Base-by-base conservation (phyloP, 2,888 invertebrate species). In the Digitonthophagus gazella region DNA sequence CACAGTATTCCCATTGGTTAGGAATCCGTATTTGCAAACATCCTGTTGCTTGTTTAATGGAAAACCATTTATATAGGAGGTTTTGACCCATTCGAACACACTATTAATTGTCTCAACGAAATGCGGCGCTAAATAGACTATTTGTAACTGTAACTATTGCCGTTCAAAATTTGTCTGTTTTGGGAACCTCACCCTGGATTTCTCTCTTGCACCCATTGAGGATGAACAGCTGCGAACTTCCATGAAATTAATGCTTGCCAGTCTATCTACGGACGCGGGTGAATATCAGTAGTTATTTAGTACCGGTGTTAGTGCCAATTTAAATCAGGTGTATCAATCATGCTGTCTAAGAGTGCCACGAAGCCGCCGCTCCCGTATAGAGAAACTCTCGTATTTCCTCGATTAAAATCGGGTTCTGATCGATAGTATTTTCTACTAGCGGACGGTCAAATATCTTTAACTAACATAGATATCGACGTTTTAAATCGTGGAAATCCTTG, bases 261-360 rank as follows among this genome's bases (percentile, higher is more conserved):
- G 67, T 68, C 68, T 70, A 67, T 70, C 66, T 66, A 66, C 68
- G 61, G 70, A 68, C 70, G 64, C 61, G 65, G 66, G 67, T 44
- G 68, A 70, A 68, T 70, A 70, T 67, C 68, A 65, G 64, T 66
- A 58, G 70, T 70, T 68, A 70, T 70, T 70, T 70, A 68, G 69
- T 69, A 67, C 65, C 69, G 67, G 58, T 67, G 69, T 67, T 69
- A 69, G 69, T 69, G 69, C 69, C 69, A 69, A 69, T 69, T 69
- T 69, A 69, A 69, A 69, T 69, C 69, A 67, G 67, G 67, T 67
- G 67, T 69, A 69, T 69, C 69, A 69, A 69, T 69, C 69, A 69
- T 69, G 28, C 69, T 69, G 69, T 69, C 69, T 69, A 67, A 69
- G 64, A 15, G 63, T 66, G 65, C 69, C 69, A 55, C 69, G 66